Base-by-base conservation (phyloP, 1,140 invertebrate species). In the Magallana angulata region DNA sequence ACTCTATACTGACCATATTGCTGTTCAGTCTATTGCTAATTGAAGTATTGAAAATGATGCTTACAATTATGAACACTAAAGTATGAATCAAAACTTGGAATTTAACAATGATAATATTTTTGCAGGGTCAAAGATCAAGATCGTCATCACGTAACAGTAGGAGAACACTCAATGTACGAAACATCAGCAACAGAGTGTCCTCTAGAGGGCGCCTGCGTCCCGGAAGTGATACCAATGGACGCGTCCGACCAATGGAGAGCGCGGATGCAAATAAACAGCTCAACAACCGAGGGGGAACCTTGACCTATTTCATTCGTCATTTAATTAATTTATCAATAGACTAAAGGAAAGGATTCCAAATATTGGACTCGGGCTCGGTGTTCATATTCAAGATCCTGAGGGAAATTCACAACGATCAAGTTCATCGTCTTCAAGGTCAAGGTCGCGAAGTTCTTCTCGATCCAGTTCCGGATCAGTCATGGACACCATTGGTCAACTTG, bases 361-460 rank as follows among this genome's bases (percentile, higher is more conserved):
- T 60, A 62, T 84, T 60, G 82, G 82, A 62, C 82, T 84, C 59
- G 82, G 82, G 4, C 59, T 84, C 11, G 82, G 82, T 48, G 82
- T 58, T 24, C 56, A 59, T 18, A 60, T 84, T 6, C 16, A 84
- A 30, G 82, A 59, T 60, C 30, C 57, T 1, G 30, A 62, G 36
- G 36, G 36, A 48, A 2, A 48, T 57, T 82, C 81, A 57, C n/a
- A 48, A 60, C n/a, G 57, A 59, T 58, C 56, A 30, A 59, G 56
- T 59, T 60, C 57, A 9, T 84, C 82, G 11, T 80, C 30, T 80
- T 12, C 14, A 2, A 80, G 76, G 12, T 80, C 76, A 18, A 7
- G 82, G 14, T 84, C 82, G 12, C n/a, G 82, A 60, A 84, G 57
- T 18, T 11, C 58, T 30, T 62, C 58, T 84, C n/a, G 57, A 14